A percentile compares a stretch with the other conserved stretches of the same genome.
phyloP scores from a whole-genome alignment of 2,113 vertebrate genomes.

The Oryzias woworae region DNA sequence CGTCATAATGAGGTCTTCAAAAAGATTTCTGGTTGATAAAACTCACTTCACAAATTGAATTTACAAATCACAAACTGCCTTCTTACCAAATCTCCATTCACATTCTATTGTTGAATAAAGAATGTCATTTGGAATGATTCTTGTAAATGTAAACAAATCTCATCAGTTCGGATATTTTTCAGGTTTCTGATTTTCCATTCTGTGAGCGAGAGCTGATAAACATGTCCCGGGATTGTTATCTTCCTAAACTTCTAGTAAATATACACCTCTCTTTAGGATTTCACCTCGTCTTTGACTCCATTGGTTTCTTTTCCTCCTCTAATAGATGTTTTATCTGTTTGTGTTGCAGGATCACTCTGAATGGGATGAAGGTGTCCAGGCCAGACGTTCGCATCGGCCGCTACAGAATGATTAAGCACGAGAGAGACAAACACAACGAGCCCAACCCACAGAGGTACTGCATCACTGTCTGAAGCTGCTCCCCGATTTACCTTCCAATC shows the following conservation, averaged over 20 bases:
- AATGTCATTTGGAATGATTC: too few species aligned
- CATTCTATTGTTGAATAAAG: too few species aligned
- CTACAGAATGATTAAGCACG: slow-evolving; percentile 99
- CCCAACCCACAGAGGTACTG: slow-evolving; percentile 96
- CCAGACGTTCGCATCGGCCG: slow-evolving; percentile 95
- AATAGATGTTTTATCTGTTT: slow-evolving; percentile 36
- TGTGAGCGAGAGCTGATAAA: too few species aligned
- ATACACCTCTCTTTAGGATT: neutral
- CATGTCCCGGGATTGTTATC: too few species aligned
- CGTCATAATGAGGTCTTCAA: too few species aligned
- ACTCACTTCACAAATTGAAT: too few species aligned
- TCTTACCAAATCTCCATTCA: too few species aligned
- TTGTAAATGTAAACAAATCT: too few species aligned
- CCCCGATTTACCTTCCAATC: slow-evolving; percentile 21
- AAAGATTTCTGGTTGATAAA: too few species aligned
- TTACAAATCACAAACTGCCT: too few species aligned
- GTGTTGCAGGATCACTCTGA: slow-evolving; percentile 90
- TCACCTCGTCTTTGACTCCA: slow-evolving; percentile 7
- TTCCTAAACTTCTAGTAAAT: neutral
- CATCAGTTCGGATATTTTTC: too few species aligned
- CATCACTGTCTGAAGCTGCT: slow-evolving; percentile 46
- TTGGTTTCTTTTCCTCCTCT: slow-evolving; percentile 4
- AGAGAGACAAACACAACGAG: slow-evolving; percentile 98
- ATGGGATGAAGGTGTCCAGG: slow-evolving; percentile 98
- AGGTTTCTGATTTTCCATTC: too few species aligned